A percentile compares a stretch with the other conserved stretches of the same genome.
These are phyloP conservation scores for Drosophila arawakana DNA, from an alignment of 1,140 invertebrate genomes.

Conservation along the genomic window DNA sequence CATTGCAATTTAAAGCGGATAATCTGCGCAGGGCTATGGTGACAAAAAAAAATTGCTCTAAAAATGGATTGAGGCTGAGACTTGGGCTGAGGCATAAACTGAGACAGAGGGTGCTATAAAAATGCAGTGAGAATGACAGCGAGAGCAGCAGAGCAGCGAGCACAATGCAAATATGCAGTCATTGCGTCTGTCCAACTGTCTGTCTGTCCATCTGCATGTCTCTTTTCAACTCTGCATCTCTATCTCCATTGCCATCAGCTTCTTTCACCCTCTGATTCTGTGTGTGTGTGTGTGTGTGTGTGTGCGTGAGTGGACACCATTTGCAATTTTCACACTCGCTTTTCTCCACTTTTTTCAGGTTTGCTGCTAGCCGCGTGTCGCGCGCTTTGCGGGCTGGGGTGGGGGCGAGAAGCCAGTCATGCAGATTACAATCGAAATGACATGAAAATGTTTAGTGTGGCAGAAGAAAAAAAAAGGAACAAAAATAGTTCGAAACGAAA, in stretches of 20 bases:
- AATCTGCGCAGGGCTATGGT: constrained; percentile 72
- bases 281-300: constrained; percentile 55
- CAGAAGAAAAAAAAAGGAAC: constrained; percentile 42
- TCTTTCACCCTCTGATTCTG: too few relatives aligned
- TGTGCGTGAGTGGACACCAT: constrained; percentile 80
- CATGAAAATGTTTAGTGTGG: constrained; percentile 83
- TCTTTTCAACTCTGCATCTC: constrained; percentile 12
- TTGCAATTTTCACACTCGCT: constrained; percentile 80
- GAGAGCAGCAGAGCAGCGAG: constrained; percentile 22
- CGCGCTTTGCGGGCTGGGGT: constrained; percentile 25
- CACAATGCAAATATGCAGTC: constrained; percentile 77
- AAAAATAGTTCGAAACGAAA: constrained; percentile 10
- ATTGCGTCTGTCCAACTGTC: constrained; percentile 4
- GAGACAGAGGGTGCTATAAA: constrained; percentile 39
- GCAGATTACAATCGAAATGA: constrained; percentile 84
- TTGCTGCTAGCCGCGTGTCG: constrained; percentile 19
- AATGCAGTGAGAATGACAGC: constrained; percentile 57
- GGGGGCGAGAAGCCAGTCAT: constrained; percentile 61
- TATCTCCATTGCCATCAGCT: constrained; percentile 5
- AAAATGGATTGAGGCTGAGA: constrained; percentile 46
- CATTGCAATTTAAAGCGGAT: constrained; percentile 83
- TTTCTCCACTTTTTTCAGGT: constrained; percentile 23
- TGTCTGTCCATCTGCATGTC: constrained; percentile 4
- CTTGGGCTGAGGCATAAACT: constrained; percentile 10
- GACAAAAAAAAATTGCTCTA: constrained; percentile 58